Evolutionary conservation across 2,888 invertebrate species (phyloP).

Genomic region (Alloscopus bannaensis): DNA sequence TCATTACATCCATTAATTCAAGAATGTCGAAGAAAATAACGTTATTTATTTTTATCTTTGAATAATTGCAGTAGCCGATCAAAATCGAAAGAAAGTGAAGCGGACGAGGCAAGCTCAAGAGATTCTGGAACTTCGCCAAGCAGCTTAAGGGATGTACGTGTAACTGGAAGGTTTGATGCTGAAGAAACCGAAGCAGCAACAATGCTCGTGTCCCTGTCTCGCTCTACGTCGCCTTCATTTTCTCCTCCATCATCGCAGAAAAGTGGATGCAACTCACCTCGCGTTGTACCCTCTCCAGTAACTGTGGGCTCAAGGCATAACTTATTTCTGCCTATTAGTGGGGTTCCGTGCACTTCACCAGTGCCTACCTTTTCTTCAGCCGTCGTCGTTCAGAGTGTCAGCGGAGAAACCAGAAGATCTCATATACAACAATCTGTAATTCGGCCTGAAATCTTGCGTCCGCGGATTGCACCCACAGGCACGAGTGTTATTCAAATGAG

Average conservation of each 20-base stretch:
- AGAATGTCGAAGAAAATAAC: background rate
- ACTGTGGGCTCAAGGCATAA: conserved; percentile 87
- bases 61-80: conserved; percentile 58
- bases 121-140: conserved; percentile 72
- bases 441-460: conserved; percentile 72
- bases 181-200: conserved; percentile 98
- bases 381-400: conserved; percentile 67
- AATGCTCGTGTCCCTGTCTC: conserved; percentile 89
- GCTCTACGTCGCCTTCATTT: conserved; percentile 92
- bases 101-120: conserved; percentile 72
- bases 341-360: conserved; percentile 71
- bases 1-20: background rate
- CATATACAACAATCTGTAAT: conserved; percentile 70
- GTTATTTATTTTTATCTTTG: background rate
- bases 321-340: conserved; percentile 93
- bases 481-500: conserved; percentile 91
- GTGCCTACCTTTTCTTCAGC: conserved; percentile 70
- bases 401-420: conserved; percentile 51
- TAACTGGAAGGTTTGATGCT: conserved; percentile 88
- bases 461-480: conserved; percentile 74
- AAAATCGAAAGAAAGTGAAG: conserved; percentile 73
- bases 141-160: conserved; percentile 67
- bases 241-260: conserved; percentile 81
- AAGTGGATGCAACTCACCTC: conserved; percentile 82
- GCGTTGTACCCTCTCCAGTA: conserved; percentile 82